Base-by-base conservation (phyloP, 2,888 invertebrate species). In the Melieria crassipennis region DNA sequence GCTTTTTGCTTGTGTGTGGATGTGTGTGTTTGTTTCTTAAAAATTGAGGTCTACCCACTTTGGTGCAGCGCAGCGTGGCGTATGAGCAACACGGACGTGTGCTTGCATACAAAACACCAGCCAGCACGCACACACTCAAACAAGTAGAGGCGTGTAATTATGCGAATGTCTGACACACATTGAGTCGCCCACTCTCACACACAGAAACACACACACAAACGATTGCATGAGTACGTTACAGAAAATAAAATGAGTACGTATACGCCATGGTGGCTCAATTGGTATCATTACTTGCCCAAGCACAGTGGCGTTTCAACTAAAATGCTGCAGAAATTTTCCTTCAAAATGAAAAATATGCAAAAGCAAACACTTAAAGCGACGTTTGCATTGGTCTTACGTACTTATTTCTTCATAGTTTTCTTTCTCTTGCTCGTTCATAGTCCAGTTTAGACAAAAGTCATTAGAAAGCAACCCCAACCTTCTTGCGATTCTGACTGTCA, bases 81-180 rank as follows among this genome's bases (percentile, higher is more conserved):
- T 30, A 30, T 30, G 30, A 30, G 30, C 30, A 30, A 30, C 57
- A 5, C 4, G 30, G 57, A 30, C 57, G 30, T 57, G 57, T 57
- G 30, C 57, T 30, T 57, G 57, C 13, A 57, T 57, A 57, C 9
- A 9, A 52, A 13, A n/a, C 30, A 30, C 30, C 30, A 30, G 30
- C 30, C 2, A 30, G 3, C 30, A 30, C 30, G 30, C 30, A 30
- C 30, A 30, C 30, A 30, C 30, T 30, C 30, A 30, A 30, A 30
- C 30, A 30, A 30, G 30, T 30, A 30, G 30, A n/a, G 52, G 78
- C 78, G 75, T 78, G 76, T 79, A 79, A 81, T 79, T 81, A 81
- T 80, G 79, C 79, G 78, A 77, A 79, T 79, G 77, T 72, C 78
- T 78, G 81, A 76, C 80, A 79, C 71, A 78, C 71, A 78, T 77